phyloP scores from a whole-genome alignment of 2,888 invertebrate genomes.

The Cecidostiba fungosa region DNA sequence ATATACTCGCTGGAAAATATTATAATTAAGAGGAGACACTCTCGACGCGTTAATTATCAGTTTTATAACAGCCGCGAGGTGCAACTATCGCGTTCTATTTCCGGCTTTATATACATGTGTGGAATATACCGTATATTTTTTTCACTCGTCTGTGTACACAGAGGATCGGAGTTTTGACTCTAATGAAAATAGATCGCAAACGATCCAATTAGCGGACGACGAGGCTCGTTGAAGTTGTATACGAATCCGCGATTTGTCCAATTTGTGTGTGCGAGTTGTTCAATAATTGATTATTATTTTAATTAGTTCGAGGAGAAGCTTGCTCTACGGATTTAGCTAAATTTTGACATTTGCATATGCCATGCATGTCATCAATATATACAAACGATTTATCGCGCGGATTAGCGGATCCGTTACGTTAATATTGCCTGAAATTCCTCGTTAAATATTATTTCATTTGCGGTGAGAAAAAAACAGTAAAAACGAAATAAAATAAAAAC shows the following conservation, averaged over 20 bases:
- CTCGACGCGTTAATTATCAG: conserved; percentile 29
- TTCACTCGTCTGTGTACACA: neutral
- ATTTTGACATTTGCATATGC: neutral
- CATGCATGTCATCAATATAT: neutral
- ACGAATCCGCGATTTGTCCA: neutral
- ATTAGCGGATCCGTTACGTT: neutral
- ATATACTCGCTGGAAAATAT: neutral
- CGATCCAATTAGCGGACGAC: neutral
- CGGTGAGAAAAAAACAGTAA: neutral
- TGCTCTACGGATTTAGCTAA: neutral
- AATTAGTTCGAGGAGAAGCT: neutral
- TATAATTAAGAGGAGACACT: neutral
- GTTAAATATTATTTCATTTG: neutral
- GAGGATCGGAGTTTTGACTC: neutral
- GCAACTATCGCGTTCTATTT: neutral
- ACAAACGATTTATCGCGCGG: neutral
- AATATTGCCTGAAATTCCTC: neutral
- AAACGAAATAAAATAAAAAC: neutral
- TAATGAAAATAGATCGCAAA: neutral
- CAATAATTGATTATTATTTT: conserved; percentile 27
- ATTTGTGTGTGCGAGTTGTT: neutral
- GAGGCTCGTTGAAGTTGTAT: neutral
- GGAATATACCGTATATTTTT: too few relatives aligned
- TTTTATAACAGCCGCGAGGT: neutral
- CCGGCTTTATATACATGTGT: neutral